A percentile compares a stretch with the other conserved stretches of the same genome.
Conservation (phyloP, 2,113 vertebrate genomes). For the Dasyornis broadbenti region DNA sequence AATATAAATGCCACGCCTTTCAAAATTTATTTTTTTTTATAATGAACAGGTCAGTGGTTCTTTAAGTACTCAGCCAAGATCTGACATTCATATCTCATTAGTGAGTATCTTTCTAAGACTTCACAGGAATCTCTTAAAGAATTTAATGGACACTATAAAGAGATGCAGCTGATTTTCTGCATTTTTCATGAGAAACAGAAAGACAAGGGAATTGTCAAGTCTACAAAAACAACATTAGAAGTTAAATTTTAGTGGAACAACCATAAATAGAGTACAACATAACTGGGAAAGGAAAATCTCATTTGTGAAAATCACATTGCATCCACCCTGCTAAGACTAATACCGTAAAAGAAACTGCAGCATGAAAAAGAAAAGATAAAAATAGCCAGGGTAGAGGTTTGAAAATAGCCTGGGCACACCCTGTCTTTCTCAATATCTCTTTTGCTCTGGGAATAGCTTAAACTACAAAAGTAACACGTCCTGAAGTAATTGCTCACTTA, state of each 20-base stretch:
- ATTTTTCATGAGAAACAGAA: conserved; percentile 56
- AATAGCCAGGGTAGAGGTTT: neutral
- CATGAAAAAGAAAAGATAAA: neutral
- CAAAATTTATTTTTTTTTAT: conserved; percentile 20
- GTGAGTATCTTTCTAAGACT: neutral
- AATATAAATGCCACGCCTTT: neutral
- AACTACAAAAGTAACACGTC: conserved; percentile 19
- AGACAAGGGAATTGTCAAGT: conserved; percentile 26
- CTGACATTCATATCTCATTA: conserved; percentile 38
- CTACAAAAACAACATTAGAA: conserved; percentile 44
- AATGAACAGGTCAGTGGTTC: neutral
- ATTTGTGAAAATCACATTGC: conserved; percentile 13
- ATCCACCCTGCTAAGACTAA: neutral
- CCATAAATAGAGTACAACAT: conserved; percentile 39
- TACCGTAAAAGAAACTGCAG: neutral
- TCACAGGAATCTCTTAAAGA: conserved; percentile 26
- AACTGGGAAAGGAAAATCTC: conserved; percentile 15
- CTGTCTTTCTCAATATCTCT: neutral
- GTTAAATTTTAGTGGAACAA: conserved; percentile 39
- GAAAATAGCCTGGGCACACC: neutral
- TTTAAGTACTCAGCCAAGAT: neutral
- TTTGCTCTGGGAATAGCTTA: neutral
- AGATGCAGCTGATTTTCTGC: conserved; percentile 40
- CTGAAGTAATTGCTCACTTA: conserved; percentile 54
- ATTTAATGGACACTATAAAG: conserved; percentile 58